These are phyloP conservation scores for Dynastes grantii DNA, from an alignment of 2,888 invertebrate genomes.

Conservation along the genomic window DNA sequence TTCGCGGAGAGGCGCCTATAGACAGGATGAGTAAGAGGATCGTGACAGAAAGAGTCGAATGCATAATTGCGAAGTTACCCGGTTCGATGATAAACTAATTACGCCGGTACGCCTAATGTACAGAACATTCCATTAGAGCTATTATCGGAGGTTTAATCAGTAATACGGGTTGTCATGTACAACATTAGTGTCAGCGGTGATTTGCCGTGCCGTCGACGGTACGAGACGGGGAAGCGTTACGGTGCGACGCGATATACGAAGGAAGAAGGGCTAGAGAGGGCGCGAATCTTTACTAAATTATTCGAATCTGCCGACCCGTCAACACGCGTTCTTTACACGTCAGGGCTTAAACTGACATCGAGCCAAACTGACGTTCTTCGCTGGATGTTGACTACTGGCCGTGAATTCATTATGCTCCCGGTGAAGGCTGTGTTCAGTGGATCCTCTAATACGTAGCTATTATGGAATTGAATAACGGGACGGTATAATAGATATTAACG, in stretches of 20 bases:
- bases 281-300: slow-evolving; percentile 29
- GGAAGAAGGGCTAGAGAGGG: slow-evolving; percentile 12
- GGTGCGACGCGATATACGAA: slow-evolving; percentile 23
- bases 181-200: slow-evolving; percentile 69
- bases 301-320: slow-evolving; percentile 18
- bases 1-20: background rate
- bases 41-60: background rate
- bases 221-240: slow-evolving; percentile 57
- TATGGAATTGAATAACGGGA: no score
- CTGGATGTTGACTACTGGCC: background rate
- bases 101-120: slow-evolving; percentile 67
- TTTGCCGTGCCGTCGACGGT: slow-evolving; percentile 65
- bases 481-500: no score
- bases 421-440: background rate
- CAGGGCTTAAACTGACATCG: slow-evolving; percentile 5
- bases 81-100: slow-evolving; percentile 67
- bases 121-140: slow-evolving; percentile 69
- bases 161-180: slow-evolving; percentile 70
- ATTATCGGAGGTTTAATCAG: slow-evolving; percentile 69
- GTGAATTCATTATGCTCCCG: slow-evolving; percentile 12
- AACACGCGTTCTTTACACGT: slow-evolving; percentile 27
- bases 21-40: background rate
- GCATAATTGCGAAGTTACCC: slow-evolving; percentile 68
- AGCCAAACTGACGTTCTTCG: background rate
- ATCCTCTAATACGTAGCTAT: background rate